Evolutionary conservation across 1,140 invertebrate species (phyloP).

Genomic region (Diprion similis): DNA sequence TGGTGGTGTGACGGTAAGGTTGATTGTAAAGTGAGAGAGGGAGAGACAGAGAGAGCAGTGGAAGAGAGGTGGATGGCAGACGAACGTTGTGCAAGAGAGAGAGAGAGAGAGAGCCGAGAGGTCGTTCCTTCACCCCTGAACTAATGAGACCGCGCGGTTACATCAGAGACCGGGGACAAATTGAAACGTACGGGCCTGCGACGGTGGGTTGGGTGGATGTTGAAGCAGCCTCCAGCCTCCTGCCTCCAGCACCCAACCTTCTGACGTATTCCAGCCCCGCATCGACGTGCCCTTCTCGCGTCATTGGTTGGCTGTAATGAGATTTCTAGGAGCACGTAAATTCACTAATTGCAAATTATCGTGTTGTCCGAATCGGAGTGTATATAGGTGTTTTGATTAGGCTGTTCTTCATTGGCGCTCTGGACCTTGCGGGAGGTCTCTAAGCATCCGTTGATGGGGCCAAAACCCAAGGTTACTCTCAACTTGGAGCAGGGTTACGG

Average conservation of each 20-base stretch:
- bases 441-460: no score
- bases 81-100: slow-evolving; percentile 24
- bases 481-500: no score
- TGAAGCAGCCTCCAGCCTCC: slow-evolving; percentile 8
- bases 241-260: not conserved
- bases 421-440: no score
- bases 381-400: not conserved
- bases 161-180: slow-evolving; percentile 56
- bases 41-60: slow-evolving; percentile 23
- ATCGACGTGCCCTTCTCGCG: slow-evolving; percentile 6
- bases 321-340: not conserved
- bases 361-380: not conserved
- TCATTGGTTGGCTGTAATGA: not conserved
- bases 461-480: no score
- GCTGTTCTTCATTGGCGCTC: no score
- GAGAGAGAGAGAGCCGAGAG: slow-evolving; percentile 34
- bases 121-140: slow-evolving; percentile 43
- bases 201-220: slow-evolving; percentile 30
- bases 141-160: slow-evolving; percentile 59
- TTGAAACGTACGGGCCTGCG: slow-evolving; percentile 58
- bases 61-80: not conserved
- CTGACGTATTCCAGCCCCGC: not conserved
- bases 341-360: slow-evolving; percentile 3
- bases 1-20: slow-evolving; percentile 37
- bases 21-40: slow-evolving; percentile 53